These are phyloP conservation scores for Hozukius guyotensis DNA, from an alignment of 2,797 vertebrate species.

Conservation along the genomic window DNA sequence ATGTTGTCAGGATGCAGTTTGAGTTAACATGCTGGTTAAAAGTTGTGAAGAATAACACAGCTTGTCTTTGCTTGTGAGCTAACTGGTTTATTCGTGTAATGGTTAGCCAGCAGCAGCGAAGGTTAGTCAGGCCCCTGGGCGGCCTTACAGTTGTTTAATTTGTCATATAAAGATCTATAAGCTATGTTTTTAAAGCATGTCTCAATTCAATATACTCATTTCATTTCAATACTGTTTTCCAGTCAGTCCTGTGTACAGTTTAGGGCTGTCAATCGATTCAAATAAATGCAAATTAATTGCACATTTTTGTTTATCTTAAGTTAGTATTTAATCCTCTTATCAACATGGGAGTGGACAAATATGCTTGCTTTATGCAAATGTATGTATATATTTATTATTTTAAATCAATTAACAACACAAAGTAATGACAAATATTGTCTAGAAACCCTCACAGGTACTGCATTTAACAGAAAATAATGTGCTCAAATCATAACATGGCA, in stretches of 20 bases:
- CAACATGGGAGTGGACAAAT: too few species aligned
- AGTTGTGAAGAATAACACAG: constrained; percentile 2
- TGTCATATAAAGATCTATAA: background rate
- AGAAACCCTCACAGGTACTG: too few species aligned
- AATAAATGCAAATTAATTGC: background rate
- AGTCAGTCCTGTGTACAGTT: background rate
- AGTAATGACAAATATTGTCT: too few species aligned
- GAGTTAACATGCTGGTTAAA: background rate
- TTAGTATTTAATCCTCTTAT: too few species aligned
- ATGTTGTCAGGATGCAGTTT: background rate
- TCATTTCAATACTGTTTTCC: background rate
- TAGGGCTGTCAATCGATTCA: too few species aligned
- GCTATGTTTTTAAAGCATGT: background rate
- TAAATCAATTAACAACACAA: too few species aligned
- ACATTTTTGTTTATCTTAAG: too few species aligned
- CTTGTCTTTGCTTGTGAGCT: constrained; percentile 15
- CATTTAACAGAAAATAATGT: too few species aligned
- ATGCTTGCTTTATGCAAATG: too few species aligned
- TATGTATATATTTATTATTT: too few species aligned
- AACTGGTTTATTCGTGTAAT: constrained; percentile 20
- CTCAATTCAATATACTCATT: background rate
- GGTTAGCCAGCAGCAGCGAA: constrained; percentile 20
- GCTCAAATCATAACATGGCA: too few species aligned
- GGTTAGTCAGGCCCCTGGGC: constrained; percentile 50
- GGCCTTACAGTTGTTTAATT: constrained; percentile 4